Evolutionary conservation across 2,113 vertebrate species (phyloP).

Genomic region (Myodes glareolus): DNA sequence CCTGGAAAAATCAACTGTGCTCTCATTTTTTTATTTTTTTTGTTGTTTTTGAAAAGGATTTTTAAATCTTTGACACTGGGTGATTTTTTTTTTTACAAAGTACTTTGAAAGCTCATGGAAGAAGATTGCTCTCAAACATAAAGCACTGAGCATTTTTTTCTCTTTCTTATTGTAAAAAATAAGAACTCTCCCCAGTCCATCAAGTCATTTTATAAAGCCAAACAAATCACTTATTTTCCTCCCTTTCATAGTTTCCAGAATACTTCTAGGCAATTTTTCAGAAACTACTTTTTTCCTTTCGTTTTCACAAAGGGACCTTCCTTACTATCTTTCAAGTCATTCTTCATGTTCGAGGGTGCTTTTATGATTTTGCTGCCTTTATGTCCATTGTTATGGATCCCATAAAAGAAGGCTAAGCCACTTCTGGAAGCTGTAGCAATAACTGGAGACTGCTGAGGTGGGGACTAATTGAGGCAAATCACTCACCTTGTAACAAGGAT

Average conservation of each 20-base stretch:
- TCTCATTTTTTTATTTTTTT: background rate
- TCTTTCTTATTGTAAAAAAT: slow-evolving; percentile 49
- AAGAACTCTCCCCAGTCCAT: slow-evolving; percentile 6
- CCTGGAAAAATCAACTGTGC: slow-evolving; percentile 26
- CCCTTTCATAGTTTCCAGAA: slow-evolving; percentile 27
- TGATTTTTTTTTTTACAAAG: slow-evolving; percentile 55
- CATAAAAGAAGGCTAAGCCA: slow-evolving; percentile 38
- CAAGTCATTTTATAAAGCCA: slow-evolving; percentile 57
- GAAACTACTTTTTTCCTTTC: slow-evolving; percentile 47
- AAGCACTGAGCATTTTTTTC: slow-evolving; percentile 24
- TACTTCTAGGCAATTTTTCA: slow-evolving; percentile 45
- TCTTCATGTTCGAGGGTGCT: background rate
- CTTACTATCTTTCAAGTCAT: background rate
- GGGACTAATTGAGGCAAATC: background rate
- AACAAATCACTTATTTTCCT: slow-evolving; percentile 46
- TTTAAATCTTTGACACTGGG: slow-evolving; percentile 54
- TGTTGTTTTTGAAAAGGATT: slow-evolving; percentile 50
- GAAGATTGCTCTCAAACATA: slow-evolving; percentile 55
- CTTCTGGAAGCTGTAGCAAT: background rate
- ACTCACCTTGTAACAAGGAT: background rate
- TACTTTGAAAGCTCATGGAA: slow-evolving; percentile 39
- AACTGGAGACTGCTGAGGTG: background rate
- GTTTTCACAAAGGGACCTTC: slow-evolving; percentile 37
- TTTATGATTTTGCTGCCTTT: slow-evolving; percentile 22
- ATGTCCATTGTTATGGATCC: background rate